Base-by-base conservation (phyloP, 2,888 invertebrate species). In the Drosophila borborema region DNA sequence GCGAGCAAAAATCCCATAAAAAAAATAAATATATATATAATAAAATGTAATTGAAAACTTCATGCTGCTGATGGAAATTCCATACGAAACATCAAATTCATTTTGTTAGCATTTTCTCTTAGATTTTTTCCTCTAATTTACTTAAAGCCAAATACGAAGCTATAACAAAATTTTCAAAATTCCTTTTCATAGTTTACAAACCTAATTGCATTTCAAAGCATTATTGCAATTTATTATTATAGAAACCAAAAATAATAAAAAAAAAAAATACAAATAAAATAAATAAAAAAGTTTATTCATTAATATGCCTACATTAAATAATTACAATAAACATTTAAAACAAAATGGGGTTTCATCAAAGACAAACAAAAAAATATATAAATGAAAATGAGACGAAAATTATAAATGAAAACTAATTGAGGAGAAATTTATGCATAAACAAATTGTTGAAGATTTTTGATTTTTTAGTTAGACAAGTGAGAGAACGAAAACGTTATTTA, bases 331-430 rank as follows among this genome's bases (percentile, higher is more conserved):
- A 90, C 75, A 85, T 77, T 77, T 79, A 79, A 20, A 20, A 23
- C 23, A 80, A 81, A 83, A 80, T 82, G 89, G 83, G 80, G 80
- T 85, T 86, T 84, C 90, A 82, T 78, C 79, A 70, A 82, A 82
- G 74, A 87, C 81, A 77, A 78, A 51, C 20, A 80, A 34, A 23
- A 8, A 3, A 23, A 4, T 4, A 23, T 23, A 8, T 36, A 62
- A 71, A 78, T 61, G 70, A 67, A 58, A 48, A 59, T 48, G 60
- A 67, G 28, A 65, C 77, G 62, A 48, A 54, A 64, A 55, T 10
- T n/a, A 61, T 60, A 56, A 28, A 38, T 34, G 8, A 38, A 58
- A 62, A 36, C 54, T 45, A 55, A 71, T 18, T 9, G 49, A 31
- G 49, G 72, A 12, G 34, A 78, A 65, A 31, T 28, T 58, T 73